Evolutionary conservation across 2,888 invertebrate species (phyloP).

Genomic region (Ormia ochracea): DNA sequence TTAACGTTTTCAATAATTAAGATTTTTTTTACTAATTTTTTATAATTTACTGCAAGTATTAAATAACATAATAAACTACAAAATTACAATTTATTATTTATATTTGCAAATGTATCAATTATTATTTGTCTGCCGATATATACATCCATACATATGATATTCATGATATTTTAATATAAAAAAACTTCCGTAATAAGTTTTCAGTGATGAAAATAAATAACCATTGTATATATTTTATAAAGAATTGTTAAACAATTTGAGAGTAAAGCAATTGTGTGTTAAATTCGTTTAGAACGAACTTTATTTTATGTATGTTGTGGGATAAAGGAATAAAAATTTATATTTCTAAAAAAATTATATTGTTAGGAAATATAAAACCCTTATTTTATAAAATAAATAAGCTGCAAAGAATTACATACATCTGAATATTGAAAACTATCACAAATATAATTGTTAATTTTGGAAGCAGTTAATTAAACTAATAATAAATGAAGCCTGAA

Average conservation of each 20-base stretch:
- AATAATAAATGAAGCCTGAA: too few species aligned
- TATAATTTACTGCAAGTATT: slow-evolving; percentile 38
- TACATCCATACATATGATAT: slow-evolving; percentile 51
- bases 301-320: slow-evolving; percentile 35
- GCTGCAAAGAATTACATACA: too few species aligned
- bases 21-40: slow-evolving; percentile 3
- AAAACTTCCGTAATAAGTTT: slow-evolving; percentile 35
- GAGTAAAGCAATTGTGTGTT: slow-evolving; percentile 61
- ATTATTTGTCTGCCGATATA: slow-evolving; percentile 25
- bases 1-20: slow-evolving; percentile 41
- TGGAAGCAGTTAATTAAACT: too few species aligned
- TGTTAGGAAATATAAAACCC: too few species aligned
- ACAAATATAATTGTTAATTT: too few species aligned
- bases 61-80: slow-evolving; percentile 62
- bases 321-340: slow-evolving; percentile 12
- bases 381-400: too few species aligned
- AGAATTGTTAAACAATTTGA: slow-evolving; percentile 62
- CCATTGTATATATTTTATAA: slow-evolving; percentile 44
- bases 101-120: slow-evolving; percentile 27
- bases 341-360: too few species aligned
- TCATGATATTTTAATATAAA: slow-evolving; percentile 19
- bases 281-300: slow-evolving; percentile 61
- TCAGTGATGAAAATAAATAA: slow-evolving; percentile 51
- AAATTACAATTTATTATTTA: slow-evolving; percentile 50
- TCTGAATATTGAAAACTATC: too few species aligned